phyloP scores from a whole-genome alignment of 2,888 invertebrate species.

The Clitarchus hookeri region DNA sequence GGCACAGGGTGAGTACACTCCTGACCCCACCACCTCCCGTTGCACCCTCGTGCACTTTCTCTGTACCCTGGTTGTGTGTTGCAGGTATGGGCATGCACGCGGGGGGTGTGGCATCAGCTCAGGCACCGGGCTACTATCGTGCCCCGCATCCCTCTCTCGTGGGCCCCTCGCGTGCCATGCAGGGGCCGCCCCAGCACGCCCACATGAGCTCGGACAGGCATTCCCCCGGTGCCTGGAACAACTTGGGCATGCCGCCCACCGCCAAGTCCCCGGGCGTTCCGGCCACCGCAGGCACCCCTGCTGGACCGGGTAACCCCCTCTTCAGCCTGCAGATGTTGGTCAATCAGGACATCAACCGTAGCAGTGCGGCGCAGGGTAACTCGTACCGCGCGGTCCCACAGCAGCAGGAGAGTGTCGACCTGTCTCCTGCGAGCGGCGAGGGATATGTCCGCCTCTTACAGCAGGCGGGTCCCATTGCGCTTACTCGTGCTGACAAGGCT shows the following conservation, averaged over 20 bases:
- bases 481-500: slow-evolving; percentile 53
- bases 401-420: slow-evolving; percentile 46
- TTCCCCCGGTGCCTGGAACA: slow-evolving; percentile 34
- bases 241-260: slow-evolving; percentile 26
- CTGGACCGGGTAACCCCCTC: slow-evolving; percentile 50
- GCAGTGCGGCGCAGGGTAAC: slow-evolving; percentile 46
- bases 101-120: slow-evolving; percentile 30
- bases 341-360: slow-evolving; percentile 51
- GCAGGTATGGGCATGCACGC: slow-evolving; percentile 32
- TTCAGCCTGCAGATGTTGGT: slow-evolving; percentile 55
- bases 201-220: slow-evolving; percentile 35
- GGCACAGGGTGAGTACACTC: not conserved
- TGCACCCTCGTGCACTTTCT: not conserved
- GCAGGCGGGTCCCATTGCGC: slow-evolving; percentile 52
- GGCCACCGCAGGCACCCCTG: slow-evolving; percentile 3
- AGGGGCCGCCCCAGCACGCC: slow-evolving; percentile 38
- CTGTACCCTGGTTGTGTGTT: slow-evolving; percentile 19
- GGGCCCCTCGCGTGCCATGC: slow-evolving; percentile 29
- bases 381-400: slow-evolving; percentile 34
- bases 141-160: slow-evolving; percentile 31
- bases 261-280: slow-evolving; percentile 30
- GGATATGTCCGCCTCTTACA: slow-evolving; percentile 51
- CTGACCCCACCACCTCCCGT: not conserved
- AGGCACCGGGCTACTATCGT: slow-evolving; percentile 37
- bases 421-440: slow-evolving; percentile 52